Evolutionary conservation across 2,113 vertebrate genomes (phyloP), one percentile per base, ranked within the genome.

Genomic region (Clarias batrachus): DNA sequence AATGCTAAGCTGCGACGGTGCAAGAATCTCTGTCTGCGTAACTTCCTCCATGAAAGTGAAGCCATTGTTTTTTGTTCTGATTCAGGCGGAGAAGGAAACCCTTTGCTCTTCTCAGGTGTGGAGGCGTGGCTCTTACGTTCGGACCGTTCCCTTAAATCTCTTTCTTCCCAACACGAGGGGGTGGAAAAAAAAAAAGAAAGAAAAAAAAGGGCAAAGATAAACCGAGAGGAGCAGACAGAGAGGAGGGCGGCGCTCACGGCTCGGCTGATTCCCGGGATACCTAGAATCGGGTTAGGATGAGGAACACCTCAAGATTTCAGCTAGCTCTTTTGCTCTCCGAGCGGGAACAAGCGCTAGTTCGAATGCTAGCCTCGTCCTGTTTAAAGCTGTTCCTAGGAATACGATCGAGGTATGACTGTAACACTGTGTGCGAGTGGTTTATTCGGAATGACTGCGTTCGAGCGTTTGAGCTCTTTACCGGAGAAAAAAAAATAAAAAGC

Each of bases 371-470:
- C 66, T 85, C 82, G 91, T 87, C 91, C 62, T 86, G 86, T 94
- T 48, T 95, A 94, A 95, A 95, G 93, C 93, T 93, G 93, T 92
- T 90, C 85, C 87, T 87, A 84, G 89, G 91, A 92, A 94, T 92
- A 93, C 92, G 91, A 92, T 91, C 81, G 92, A 94, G 94, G 94
- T 94, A 93, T 91, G 92, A 93, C 79, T 68, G 81, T 88, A 92
- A 93, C 93, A 92, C 93, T 91, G 79, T 59, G 83, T 84, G 86
- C 81, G 88, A 83, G 73, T 88, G 84, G 89, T 87, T 87, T 91
- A 88, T 30, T 85, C 85, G 91, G 91, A 92, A 93, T 90, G 71
- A 91, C 88, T 86, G 89, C 89, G 48, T 85, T 90, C 87, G 83
- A 90, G 71, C 70, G 73, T 89, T 86, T 59, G 59, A 89, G 80